These are phyloP conservation scores for Heterocephalus glaber DNA, from an alignment of 2,113 vertebrate species.

Conservation along the genomic window DNA sequence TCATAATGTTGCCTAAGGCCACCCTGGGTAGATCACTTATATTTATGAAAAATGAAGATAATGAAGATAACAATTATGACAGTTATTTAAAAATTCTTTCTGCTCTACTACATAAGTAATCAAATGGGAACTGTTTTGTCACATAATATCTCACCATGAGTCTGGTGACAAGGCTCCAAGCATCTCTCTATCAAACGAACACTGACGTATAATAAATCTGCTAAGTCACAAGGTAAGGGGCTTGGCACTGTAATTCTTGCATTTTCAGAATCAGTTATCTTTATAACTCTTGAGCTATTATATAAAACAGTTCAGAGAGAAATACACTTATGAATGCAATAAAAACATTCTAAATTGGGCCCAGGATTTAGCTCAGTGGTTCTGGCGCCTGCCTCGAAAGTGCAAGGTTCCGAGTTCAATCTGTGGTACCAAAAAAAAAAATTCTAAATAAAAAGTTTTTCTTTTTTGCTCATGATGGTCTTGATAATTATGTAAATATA, in stretches of 20 bases:
- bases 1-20: background rate
- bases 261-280: background rate
- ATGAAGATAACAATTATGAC: background rate
- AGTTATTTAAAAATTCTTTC: slow-evolving; percentile 7
- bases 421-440: too few relatives aligned
- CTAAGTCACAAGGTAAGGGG: background rate
- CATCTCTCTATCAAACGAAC: background rate
- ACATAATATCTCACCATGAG: background rate
- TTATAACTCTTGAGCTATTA: background rate
- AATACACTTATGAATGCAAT: background rate
- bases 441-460: background rate
- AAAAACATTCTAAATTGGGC: too few relatives aligned
- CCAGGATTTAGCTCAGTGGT: too few relatives aligned
- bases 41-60: background rate
- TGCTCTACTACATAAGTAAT: background rate
- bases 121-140: background rate
- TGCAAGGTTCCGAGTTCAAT: too few relatives aligned
- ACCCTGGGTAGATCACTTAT: background rate
- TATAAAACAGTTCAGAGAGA: background rate
- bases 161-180: background rate
- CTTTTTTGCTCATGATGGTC: background rate
- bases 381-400: too few relatives aligned
- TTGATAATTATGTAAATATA: background rate
- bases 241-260: background rate
- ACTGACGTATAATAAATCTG: background rate